Evolutionary conservation across 2,113 vertebrate species (phyloP).

Genomic region (Cyanoramphus novaezelandiae): DNA sequence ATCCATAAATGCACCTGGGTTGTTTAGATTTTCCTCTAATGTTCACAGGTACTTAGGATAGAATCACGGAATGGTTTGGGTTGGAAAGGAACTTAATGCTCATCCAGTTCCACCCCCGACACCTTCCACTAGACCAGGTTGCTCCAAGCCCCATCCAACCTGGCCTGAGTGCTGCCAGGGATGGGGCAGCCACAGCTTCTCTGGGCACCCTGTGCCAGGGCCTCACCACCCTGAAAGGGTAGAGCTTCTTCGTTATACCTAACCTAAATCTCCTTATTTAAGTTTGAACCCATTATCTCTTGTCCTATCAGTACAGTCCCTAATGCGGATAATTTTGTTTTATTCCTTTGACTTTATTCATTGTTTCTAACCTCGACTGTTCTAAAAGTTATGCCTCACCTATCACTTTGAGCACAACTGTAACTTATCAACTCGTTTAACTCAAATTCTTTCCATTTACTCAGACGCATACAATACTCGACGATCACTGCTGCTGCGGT

Average conservation of each 20-base stretch:
- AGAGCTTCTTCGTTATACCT: not conserved
- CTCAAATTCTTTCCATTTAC: not conserved
- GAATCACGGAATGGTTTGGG: not conserved
- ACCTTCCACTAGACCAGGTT: not conserved
- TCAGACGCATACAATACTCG: not conserved
- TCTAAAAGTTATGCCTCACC: not conserved
- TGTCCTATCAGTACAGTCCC: not conserved
- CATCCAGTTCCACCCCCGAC: not conserved
- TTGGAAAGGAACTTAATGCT: not conserved
- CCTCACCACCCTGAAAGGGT: not conserved
- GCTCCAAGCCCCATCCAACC: not conserved
- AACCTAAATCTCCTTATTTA: not conserved
- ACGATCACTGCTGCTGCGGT: rapidly evolving
- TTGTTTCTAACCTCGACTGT: not conserved
- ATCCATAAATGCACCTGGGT: not conserved
- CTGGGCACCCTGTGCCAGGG: not conserved
- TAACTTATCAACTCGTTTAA: not conserved
- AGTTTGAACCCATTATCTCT: not conserved
- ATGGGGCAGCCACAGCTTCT: not conserved
- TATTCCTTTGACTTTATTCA: not conserved
- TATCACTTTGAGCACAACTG: not conserved
- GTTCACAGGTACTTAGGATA: not conserved
- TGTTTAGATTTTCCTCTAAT: not conserved
- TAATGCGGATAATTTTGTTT: not conserved
- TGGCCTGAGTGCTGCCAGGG: not conserved